phyloP scores from a whole-genome alignment of 2,888 invertebrate species.

The Margaritifera margaritifera region DNA sequence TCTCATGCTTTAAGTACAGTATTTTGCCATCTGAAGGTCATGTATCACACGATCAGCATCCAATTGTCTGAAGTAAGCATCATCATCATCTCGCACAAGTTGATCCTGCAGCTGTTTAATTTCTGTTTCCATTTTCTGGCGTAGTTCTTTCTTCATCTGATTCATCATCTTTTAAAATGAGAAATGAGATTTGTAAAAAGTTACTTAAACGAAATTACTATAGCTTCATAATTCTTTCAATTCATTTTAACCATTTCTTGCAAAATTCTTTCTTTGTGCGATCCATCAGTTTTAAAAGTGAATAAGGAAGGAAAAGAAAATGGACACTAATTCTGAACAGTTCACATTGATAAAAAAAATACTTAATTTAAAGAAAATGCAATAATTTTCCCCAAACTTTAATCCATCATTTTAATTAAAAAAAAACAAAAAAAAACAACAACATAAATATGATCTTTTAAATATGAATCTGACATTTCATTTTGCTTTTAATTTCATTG shows the following conservation, averaged over 20 bases:
- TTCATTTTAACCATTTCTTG: neutral
- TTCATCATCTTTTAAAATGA: slow-evolving; percentile 57
- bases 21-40: slow-evolving; percentile 63
- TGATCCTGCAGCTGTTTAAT: slow-evolving; percentile 69
- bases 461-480: too few relatives aligned
- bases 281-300: neutral
- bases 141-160: slow-evolving; percentile 68
- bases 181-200: too few relatives aligned
- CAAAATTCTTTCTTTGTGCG: neutral
- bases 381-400: too few relatives aligned
- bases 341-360: too few relatives aligned
- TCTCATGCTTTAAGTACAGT: slow-evolving; percentile 13
- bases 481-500: too few relatives aligned
- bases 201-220: neutral
- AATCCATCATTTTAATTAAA: too few relatives aligned
- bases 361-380: too few relatives aligned
- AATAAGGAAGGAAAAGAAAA: too few relatives aligned
- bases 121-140: slow-evolving; percentile 70
- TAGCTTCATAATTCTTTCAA: neutral
- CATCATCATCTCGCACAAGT: slow-evolving; percentile 69
- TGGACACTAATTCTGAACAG: too few relatives aligned
- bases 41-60: slow-evolving; percentile 69
- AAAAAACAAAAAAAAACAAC: too few relatives aligned
- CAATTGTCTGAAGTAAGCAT: slow-evolving; percentile 69
- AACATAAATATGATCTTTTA: too few relatives aligned